phyloP scores from a whole-genome alignment of 2,888 invertebrate genomes.

The Neocrepidodera transversa region DNA sequence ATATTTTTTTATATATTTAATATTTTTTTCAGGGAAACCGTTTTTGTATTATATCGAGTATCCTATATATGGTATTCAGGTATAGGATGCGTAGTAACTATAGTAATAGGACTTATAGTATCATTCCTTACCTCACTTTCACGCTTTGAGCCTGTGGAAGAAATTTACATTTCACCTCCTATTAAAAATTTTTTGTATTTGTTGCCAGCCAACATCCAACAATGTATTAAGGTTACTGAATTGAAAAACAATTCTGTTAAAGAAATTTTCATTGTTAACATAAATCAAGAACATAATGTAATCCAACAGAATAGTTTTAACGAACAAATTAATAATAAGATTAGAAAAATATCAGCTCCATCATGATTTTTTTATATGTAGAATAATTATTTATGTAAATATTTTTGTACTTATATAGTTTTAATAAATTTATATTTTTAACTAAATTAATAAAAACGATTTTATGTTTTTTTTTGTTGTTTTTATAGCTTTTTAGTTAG shows the following conservation, averaged over 20 bases:
- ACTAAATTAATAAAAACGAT: too few relatives aligned
- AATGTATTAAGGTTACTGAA: conserved; percentile 53
- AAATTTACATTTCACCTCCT: conserved; percentile 74
- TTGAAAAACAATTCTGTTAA: conserved; percentile 36
- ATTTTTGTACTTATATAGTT: too few relatives aligned
- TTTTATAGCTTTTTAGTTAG: too few relatives aligned
- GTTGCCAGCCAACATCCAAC: conserved; percentile 60
- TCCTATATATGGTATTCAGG: conserved; percentile 92
- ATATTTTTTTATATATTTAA: background rate
- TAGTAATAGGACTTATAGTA: conserved; percentile 74
- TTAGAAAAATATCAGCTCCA: background rate
- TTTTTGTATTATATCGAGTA: conserved; percentile 69
- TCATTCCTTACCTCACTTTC: conserved; percentile 73
- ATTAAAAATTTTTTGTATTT: conserved; percentile 65
- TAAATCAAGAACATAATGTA: conserved; percentile 18
- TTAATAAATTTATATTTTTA: too few relatives aligned
- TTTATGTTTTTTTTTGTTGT: too few relatives aligned
- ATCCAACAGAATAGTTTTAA: conserved; percentile 25
- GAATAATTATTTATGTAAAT: too few relatives aligned
- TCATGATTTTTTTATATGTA: too few relatives aligned
- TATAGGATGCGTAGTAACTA: conserved; percentile 76
- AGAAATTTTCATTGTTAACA: conserved; percentile 41
- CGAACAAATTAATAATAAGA: conserved; percentile 12
- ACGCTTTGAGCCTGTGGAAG: too few relatives aligned
- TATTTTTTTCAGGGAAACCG: conserved; percentile 42